phyloP scores from a whole-genome alignment of 64 coral and sea anemone species.

The Porites lutea region DNA sequence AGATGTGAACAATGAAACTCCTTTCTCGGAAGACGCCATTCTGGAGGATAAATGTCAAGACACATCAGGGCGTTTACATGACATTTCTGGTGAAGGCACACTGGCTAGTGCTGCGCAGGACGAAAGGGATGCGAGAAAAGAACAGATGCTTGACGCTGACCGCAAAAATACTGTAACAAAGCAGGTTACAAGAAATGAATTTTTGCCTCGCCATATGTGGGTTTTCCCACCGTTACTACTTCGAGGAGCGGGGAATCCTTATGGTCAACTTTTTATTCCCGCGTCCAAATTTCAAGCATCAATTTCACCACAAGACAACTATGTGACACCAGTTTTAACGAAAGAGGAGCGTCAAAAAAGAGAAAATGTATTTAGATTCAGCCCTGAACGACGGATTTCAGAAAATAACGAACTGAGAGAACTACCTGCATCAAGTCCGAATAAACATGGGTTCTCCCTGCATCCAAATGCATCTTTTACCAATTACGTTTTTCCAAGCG shows the following conservation, averaged over 20 bases:
- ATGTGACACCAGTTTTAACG: neutral
- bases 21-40: neutral
- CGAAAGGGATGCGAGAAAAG: neutral
- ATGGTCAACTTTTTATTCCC: neutral
- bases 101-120: neutral
- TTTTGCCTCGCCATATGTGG: constrained; percentile 6
- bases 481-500: neutral
- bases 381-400: neutral
- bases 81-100: neutral
- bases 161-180: neutral
- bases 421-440: neutral
- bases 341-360: neutral
- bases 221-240: constrained; percentile 16
- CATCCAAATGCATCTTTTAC: neutral
- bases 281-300: neutral
- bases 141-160: neutral
- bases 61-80: constrained; percentile 11
- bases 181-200: neutral
- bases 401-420: neutral
- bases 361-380: neutral
- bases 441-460: neutral
- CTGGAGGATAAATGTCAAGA: neutral
- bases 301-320: neutral
- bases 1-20: neutral
- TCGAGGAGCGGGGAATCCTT: neutral